A percentile compares a stretch with the other conserved stretches of the same genome.
These are phyloP conservation scores for Drosophila nigricruria DNA, from an alignment of 2,888 invertebrate genomes.

Conservation along the genomic window DNA sequence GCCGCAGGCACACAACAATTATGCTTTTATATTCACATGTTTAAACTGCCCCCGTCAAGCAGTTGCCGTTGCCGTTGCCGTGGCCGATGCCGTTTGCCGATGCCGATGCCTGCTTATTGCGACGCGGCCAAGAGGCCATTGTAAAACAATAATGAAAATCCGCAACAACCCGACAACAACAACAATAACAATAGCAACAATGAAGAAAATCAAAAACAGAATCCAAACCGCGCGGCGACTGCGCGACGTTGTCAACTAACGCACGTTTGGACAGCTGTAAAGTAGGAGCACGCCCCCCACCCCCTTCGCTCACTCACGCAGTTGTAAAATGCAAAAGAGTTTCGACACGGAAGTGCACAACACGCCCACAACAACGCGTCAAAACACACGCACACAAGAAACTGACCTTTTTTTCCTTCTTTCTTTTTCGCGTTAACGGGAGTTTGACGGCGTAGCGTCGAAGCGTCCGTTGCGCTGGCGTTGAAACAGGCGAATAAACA, in stretches of 20 bases:
- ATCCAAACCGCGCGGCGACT: slow-evolving; percentile 56
- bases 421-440: slow-evolving; percentile 21
- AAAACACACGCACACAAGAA: slow-evolving; percentile 28
- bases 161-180: slow-evolving; percentile 45
- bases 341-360: slow-evolving; percentile 60
- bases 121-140: slow-evolving; percentile 66
- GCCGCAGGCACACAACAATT: slow-evolving; percentile 65
- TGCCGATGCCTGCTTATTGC: slow-evolving; percentile 69
- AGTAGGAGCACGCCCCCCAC: not conserved
- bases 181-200: slow-evolving; percentile 32
- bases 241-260: slow-evolving; percentile 54
- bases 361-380: slow-evolving; percentile 53
- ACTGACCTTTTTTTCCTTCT: not conserved
- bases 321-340: slow-evolving; percentile 74
- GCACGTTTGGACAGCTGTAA: slow-evolving; percentile 12
- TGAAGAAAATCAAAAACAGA: slow-evolving; percentile 13
- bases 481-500: slow-evolving; percentile 60
- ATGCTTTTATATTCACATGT: slow-evolving; percentile 71
- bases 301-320: slow-evolving; percentile 8
- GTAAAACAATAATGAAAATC: slow-evolving; percentile 68
- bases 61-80: slow-evolving; percentile 12
- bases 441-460: slow-evolving; percentile 43
- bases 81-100: slow-evolving; percentile 13
- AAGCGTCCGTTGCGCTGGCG: slow-evolving; percentile 68
- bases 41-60: slow-evolving; percentile 27